Conservation (phyloP, 1,140 invertebrate species). For the Philotrypesis tridentata region DNA sequence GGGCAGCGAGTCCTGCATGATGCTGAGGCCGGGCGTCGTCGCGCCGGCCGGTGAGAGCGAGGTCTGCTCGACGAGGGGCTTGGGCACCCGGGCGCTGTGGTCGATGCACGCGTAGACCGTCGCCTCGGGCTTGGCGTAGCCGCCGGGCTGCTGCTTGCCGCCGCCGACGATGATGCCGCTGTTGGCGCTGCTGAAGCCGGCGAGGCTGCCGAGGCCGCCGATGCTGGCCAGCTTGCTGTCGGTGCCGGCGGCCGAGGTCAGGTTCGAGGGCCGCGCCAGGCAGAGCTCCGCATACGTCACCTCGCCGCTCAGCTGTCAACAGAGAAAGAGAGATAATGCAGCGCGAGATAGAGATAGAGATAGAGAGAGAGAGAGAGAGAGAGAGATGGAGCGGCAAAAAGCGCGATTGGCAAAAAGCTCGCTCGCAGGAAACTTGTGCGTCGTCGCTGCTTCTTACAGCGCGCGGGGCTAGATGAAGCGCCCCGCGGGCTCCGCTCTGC, state of each 20-base stretch:
- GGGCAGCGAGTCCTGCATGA: constrained; percentile 18
- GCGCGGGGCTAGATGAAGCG: too few relatives aligned
- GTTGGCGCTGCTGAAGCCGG: constrained; percentile 63
- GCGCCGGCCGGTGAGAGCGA: constrained; percentile 59
- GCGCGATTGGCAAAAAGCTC: too few relatives aligned
- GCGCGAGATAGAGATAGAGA: too few relatives aligned
- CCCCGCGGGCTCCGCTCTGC: too few relatives aligned
- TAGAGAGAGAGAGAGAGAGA: too few relatives aligned
- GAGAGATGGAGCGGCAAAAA: too few relatives aligned
- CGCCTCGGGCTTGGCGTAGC: constrained; percentile 66
- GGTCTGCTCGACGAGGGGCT: constrained; percentile 60
- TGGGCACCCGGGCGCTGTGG: constrained; percentile 71
- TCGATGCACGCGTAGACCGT: constrained; percentile 84
- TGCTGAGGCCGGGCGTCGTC: constrained; percentile 55
- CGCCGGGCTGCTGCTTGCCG: constrained; percentile 60
- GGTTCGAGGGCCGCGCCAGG: constrained; percentile 74
- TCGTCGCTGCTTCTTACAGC: too few relatives aligned
- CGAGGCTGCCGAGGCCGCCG: constrained; percentile 60
- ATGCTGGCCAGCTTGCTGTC: constrained; percentile 69
- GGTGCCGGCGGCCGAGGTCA: constrained; percentile 71
- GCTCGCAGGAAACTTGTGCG: too few relatives aligned
- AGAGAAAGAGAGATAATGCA: not conserved
- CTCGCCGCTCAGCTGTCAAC: constrained; percentile 74
- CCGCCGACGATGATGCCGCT: constrained; percentile 64
- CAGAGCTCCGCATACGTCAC: constrained; percentile 83